Base-by-base conservation (phyloP, 1,140 invertebrate genomes). In the Nymphalis io region DNA sequence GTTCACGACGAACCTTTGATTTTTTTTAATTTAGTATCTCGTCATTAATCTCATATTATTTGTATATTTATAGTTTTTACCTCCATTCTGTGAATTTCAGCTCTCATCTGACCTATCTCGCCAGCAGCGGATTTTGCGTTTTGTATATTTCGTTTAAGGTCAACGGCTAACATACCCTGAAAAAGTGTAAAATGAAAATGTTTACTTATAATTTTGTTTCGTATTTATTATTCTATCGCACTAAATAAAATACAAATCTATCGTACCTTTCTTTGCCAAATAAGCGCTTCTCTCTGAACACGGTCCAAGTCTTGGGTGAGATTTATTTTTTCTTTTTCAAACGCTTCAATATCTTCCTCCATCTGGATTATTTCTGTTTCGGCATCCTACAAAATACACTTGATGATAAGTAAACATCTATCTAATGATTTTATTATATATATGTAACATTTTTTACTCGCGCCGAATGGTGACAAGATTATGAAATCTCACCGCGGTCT, bases 1-100 rank as follows among this genome's bases (percentile, higher is more conserved):
- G 95, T 48, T 92, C 90, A 39, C 93, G 93, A 68, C 95, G 89
- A 2, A 94, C 93, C 93, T 93, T 42, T 1, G 16, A 16, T 57
- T 23, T 13, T 42, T 57, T 18, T 11, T 10, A 2, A 0, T 53
- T 53, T 23, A 23, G 2, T 53, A 5, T 53, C 3, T 40, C 16
- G 6, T 33, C 0, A 33, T 33, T 33, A 8, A 33, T 33, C 27
- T 33, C n/a, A n/a, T 33, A 6, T 33, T 33, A 33, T 8, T 1
- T 33, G 1, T 33, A 33, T 33, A 33, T 8, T 33, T 33, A 33
- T 33, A 8, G n/a, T 21, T 55, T 51, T 23, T 51, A 89, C 87
- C 88, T 96, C 93, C 96, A 97, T 97, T 76, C 95, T 93, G 80
- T 96, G 96, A 81, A 97, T 97, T 92, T 97, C 96, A 60, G 91